Conservation (phyloP, 2,888 invertebrate species). For the Tinea trinotella region DNA sequence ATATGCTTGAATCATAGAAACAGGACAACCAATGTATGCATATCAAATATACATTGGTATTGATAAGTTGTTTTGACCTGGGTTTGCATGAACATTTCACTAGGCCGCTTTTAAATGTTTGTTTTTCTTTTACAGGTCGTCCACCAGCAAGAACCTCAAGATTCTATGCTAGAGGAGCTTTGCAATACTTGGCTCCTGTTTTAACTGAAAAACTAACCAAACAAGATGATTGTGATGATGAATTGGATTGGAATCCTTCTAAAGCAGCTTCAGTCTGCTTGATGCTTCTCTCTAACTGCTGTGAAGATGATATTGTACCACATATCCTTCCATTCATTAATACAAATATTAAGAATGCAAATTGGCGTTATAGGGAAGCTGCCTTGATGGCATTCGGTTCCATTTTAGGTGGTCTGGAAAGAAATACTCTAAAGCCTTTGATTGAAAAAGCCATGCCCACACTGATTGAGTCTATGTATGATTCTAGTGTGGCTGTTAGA, state of each 20-base stretch:
- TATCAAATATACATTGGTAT: no score
- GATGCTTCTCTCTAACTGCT: constrained; percentile 97
- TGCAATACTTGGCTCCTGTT: constrained; percentile 95
- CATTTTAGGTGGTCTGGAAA: constrained; percentile 92
- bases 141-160: constrained; percentile 94
- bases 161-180: constrained; percentile 98
- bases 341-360: constrained; percentile 91
- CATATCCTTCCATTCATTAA: constrained; percentile 97
- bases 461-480: constrained; percentile 95
- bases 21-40: no score
- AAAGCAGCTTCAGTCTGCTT: constrained; percentile 99
- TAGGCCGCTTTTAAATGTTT: neutral
- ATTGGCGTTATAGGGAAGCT: constrained; percentile 96
- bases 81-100: neutral
- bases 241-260: constrained; percentile 99
- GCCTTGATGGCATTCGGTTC: constrained; percentile 99
- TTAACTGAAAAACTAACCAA: constrained; percentile 94
- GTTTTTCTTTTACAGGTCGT: constrained; percentile 70
- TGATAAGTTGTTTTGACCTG: no score
- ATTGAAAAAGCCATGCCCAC: constrained; percentile 98
- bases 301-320: constrained; percentile 97
- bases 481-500: constrained; percentile 92
- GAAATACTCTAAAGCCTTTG: constrained; percentile 88
- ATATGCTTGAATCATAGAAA: no score
- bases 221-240: constrained; percentile 97